Base-by-base conservation (phyloP, 2,113 vertebrate species). In the Dolichotis patagonum region DNA sequence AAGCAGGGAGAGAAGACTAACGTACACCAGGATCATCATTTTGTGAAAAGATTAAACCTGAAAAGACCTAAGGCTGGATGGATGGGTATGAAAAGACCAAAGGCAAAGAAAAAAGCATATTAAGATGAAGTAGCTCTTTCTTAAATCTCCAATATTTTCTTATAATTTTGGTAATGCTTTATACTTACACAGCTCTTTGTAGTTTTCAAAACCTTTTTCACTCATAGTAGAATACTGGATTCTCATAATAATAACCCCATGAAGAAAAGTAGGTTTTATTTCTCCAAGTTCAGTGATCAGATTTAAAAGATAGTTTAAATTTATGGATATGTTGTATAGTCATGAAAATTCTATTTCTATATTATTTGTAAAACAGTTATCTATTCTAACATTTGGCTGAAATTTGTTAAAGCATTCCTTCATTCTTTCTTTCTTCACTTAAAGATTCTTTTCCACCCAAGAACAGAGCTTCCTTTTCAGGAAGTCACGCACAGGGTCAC, bases 131-230 rank as follows among this genome's bases (percentile, higher is more conserved):
- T 52, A 65, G 13, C 14, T 32, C 49, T 82, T 92, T 49, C 30
- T 88, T 77, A 75, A 84, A 80, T 93, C n/a, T 88, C 46, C 91
- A 26, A 6, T 91, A 17, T 62, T 87, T 88, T 80, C 38, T 85
- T 92, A 65, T 17, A 89, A 90, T 86, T 91, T 95, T 84, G n/a
- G 7, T 56, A 49, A 82, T 46, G 28, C 35, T 86, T 86, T 65
- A 13, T 58, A 78, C 26, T 77, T 89, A 35, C 22, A 63, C 26
- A 85, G 12, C 24, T 67, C 30, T 91, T 75, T 80, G 46, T 85
- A 41, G 71, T 84, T 87, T 88, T 87, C 24, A 87, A 62, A 60
- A n/a, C 6, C 30, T n/a, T 63, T 87, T 86, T 65, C 6, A n/a
- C 14, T 92, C 85, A 63, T 1, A 90, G 4, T 38, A 71, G 24